Evolutionary conservation across 2,888 invertebrate genomes (phyloP), one percentile per base, ranked within the genome.

Genomic region (Cordilura impudica): DNA sequence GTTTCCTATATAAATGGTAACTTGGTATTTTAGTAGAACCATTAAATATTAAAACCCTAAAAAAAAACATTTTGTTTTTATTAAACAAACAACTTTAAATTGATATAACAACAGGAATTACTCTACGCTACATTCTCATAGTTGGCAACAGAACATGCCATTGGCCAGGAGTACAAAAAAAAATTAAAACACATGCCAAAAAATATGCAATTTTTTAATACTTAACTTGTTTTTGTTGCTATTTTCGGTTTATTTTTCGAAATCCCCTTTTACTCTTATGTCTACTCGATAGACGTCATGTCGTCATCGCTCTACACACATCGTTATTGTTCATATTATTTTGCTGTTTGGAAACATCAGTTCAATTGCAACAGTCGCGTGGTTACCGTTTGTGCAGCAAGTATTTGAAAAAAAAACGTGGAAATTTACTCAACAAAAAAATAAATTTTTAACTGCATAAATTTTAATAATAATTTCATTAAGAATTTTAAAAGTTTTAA

Each of bases 191-290:
- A 69, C 70, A 74, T 66, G 81, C 81, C 81, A 80, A 82, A 82
- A 82, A 80, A 70, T 81, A 80, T 82, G 82, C 82, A 75, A 79
- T 79, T 66, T 43, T 67, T 72, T 79, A 73, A 71, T 77, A 66
- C 65, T 60, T 71, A 69, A 66, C 58, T 74, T 49, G 70, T 53
- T 39, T 61, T 70, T 69, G 49, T 58, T 58, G 35, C 23, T 56
- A 18, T 18, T 31, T 60, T 43, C 29, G n/a, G n/a, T 54, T 53
- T 43, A n/a, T 18, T 66, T 71, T 49, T n/a, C 31, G 45, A 60
- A 67, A 74, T 74, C 74, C 69, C 58, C 73, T 73, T 53, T 61
- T 51, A 10, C 51, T 73, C 60, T 51, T 5, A 53, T 10, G 39
- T 35, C 23, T 21, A 23, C 12, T 31, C 45, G 56, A 19, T 71